A percentile compares a stretch with the other conserved stretches of the same genome.
Evolutionary conservation across 2,113 vertebrate species (phyloP).

Genomic region (Probosciger aterrimus): DNA sequence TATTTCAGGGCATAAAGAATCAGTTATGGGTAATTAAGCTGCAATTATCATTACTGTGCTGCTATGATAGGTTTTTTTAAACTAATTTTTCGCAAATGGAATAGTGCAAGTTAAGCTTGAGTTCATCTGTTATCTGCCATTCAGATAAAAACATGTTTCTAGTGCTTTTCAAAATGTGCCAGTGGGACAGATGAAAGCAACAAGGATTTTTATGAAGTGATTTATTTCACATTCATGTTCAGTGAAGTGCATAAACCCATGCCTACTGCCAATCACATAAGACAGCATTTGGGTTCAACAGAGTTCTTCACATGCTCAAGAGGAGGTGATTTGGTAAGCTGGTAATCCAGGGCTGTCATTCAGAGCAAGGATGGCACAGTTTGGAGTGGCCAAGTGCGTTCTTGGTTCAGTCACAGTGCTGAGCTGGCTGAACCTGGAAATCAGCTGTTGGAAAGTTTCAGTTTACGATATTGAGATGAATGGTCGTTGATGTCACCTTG

Average conservation of each 20-base stretch:
- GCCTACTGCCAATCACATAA: not conserved
- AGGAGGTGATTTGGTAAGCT: not conserved
- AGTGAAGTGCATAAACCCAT: not conserved
- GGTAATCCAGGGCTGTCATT: not conserved
- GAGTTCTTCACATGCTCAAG: not conserved
- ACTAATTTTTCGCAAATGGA: slow-evolving; percentile 27
- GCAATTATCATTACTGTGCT: slow-evolving; percentile 53
- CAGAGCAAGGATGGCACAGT: not conserved
- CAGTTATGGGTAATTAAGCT: slow-evolving; percentile 53
- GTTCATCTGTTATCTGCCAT: slow-evolving; percentile 23
- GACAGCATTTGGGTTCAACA: not conserved
- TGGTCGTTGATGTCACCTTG: not conserved
- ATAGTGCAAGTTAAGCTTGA: slow-evolving; percentile 1
- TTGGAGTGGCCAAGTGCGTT: not conserved
- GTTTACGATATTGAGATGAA: not conserved
- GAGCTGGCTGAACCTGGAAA: not conserved
- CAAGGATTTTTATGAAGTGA: not conserved
- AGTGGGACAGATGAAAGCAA: not conserved
- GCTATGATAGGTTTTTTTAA: not conserved
- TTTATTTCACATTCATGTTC: not conserved
- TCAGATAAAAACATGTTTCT: slow-evolving; percentile 39
- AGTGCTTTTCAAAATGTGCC: slow-evolving; percentile 21
- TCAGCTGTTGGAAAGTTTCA: not conserved
- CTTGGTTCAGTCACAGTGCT: not conserved
- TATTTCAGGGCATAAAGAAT: slow-evolving; percentile 51